Base-by-base conservation (phyloP, 2,888 invertebrate genomes). In the Polyommatus icarus region DNA sequence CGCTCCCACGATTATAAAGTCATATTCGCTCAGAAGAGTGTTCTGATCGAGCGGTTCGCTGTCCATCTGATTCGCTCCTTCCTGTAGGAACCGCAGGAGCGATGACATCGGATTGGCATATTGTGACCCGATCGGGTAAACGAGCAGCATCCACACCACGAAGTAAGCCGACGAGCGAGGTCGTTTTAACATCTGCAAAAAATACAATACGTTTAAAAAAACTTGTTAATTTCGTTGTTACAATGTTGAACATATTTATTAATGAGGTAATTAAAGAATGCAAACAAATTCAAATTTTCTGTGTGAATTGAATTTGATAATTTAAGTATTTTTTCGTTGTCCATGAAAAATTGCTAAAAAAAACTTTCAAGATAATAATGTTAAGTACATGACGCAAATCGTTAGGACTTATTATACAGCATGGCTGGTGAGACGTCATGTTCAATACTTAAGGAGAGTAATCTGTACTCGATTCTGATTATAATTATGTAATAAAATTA, bases 1-100 rank as follows among this genome's bases (percentile, higher is more conserved):
- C 0, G 97, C 97, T 1, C 97, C 97, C 4, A 97, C 96, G 24
- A 97, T 90, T 76, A 97, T 96, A 82, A 97, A 98, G 85, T 97
- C 97, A 84, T 97, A 97, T 85, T 96, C 95, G 12, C 92, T 88
- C 1, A 95, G 88, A 50, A 95, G 83, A 40, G 86, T 88, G 0
- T 85, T 86, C 40, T 94, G 90, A 81, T 96, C 95, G 0, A 89
- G 88, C 0, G 96, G 95, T 85, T 96, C 96, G 10, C 86, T 87
- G 78, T 90, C 89, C 10, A 91, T 87, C 81, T 95, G 95, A 7
- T 86, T 83, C 36, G 93, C 87, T 50, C 95, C 96, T 81, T 95
- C 95, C 50, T 88, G 84, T 18, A 96, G 81, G 80, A 96, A 94
- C 76, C 93, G 93, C 82, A 95, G 83, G 3, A 95, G 81, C 0